phyloP scores from a whole-genome alignment of 2,113 vertebrate genomes.

The Chaenogobius annularis region DNA sequence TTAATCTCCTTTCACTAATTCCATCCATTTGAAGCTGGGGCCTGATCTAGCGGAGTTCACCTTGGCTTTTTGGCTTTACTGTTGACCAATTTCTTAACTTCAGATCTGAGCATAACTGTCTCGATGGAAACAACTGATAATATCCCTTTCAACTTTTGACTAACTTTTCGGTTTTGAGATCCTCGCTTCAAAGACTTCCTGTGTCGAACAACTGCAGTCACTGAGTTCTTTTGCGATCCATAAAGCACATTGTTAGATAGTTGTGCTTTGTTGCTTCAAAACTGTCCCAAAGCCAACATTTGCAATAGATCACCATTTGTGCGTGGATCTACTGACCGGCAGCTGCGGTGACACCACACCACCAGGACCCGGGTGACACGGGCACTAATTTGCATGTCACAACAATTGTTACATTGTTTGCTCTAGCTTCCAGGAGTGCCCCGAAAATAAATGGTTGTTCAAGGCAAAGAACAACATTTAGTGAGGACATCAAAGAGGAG shows the following conservation, averaged over 20 bases:
- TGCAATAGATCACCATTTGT: neutral
- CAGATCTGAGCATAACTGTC: neutral
- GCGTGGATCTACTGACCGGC: slow-evolving; percentile 30
- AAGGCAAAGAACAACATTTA: neutral
- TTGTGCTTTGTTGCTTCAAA: neutral
- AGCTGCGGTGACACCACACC: slow-evolving; percentile 59
- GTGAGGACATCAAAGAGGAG: slow-evolving; percentile 2
- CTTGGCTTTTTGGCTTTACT: neutral
- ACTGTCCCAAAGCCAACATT: neutral
- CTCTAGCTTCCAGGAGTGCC: slow-evolving; percentile 43
- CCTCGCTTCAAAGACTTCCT: slow-evolving; percentile 3
- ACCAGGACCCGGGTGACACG: slow-evolving; percentile 70
- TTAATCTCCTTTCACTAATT: neutral
- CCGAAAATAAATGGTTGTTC: slow-evolving; percentile 66
- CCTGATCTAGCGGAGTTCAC: neutral
- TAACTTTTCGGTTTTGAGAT: neutral
- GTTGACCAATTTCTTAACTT: neutral
- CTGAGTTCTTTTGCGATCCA: neutral
- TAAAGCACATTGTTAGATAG: neutral
- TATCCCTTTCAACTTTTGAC: neutral
- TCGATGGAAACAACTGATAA: neutral
- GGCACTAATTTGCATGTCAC: slow-evolving; percentile 31
- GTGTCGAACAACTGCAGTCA: neutral
- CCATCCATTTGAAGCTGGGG: neutral
- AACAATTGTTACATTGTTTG: slow-evolving; percentile 58